Base-by-base conservation (phyloP, 2,113 vertebrate genomes). In the Pterocles orientalis region DNA sequence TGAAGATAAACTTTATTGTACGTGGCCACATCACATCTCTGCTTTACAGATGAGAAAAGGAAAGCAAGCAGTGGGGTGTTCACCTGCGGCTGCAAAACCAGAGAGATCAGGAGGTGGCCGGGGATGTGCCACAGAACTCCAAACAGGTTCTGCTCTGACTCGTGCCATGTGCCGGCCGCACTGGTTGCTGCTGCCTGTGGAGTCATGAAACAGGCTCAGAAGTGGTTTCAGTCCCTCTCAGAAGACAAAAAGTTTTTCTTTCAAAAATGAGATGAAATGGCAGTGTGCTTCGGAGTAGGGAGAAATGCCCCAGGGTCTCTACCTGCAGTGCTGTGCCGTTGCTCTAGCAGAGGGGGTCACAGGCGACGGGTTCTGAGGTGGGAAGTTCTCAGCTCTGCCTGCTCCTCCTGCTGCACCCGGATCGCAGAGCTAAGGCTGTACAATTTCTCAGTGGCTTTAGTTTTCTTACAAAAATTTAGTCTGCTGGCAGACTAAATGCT, bases 91-190 rank as follows among this genome's bases (percentile, higher is more conserved):
- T 45, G 72, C 33, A 23, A 41, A 41, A 29, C 17, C 1, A 14
- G 33, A 12, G n/a, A 11, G 34, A 0, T 39, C 41, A 15, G 75
- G 28, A 68, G 64, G 43, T 41, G 41, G 41, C 41, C 41, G 6
- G 13, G 41, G 41, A 41, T 12, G 14, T 41, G 41, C 12, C 41
- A 13, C 13, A 41, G n/a, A n/a, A n/a, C 3, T 0, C 4, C 0
- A 26, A 10, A 3, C 18, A 10, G 36, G 20, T 20, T 73, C 7
- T 6, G 18, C 36, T 66, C 80, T 0, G 10, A 19, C 31, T 58
- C 2, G 0, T 20, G 76, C 58, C 60, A 36, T 64, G 86, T 51
- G 6, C 29, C 28, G 78, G 53, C 84, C 39, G 18, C 11, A 8
- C 26, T 50, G 43, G 23, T 65, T 64, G 34, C 53, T 0, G 2